Evolutionary conservation across 92 coral and sea anemone species (phyloP), one percentile per base, ranked within the genome.

Genomic region (Porites lobata): DNA sequence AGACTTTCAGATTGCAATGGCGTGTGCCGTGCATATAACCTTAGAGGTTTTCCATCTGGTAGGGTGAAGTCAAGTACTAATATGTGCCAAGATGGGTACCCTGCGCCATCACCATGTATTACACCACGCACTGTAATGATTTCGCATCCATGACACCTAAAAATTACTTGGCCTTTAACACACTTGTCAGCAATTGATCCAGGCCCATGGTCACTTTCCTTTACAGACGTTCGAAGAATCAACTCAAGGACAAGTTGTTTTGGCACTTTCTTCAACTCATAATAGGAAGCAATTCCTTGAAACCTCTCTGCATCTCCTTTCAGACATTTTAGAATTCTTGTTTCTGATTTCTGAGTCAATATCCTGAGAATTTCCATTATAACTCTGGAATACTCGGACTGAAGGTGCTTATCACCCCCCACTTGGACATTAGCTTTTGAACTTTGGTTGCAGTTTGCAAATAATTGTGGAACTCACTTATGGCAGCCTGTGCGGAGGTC

Each of bases 101-200:
- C 65, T 13, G 71, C 92, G 21, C 79, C 82, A 65, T 81, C 87
- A 5, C 91, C 87, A 65, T 88, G 71, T 59, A 82, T 51, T 6
- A 21, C 6, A 18, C 87, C 87, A 17, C 24, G 22, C 10, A 81
- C 77, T 67, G n/a, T 57, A 26, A 88, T 65, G 18, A 57, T 24
- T 19, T 76, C 72, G 57, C 87, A 68, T 17, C 52, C 68, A 47
- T 15, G 1, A 69, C 85, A 76, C 71, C n/a, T 75, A 56, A 75
- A 88, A 20, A 22, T 43, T 26, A 73, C 87, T 64, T 67, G 75
- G 79, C 74, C 68, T 19, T 82, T 50, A 9, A 88, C 83, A 50
- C 1, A 11, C 63, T 88, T 81, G 52, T 81, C 81, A 12, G 83
- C 82, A 32, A 75, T 58, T 13, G 78, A 59, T 51, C 83, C 87